Evolutionary conservation across 2,797 vertebrate genomes (phyloP).

Genomic region (Muraenolepis orangiensis): DNA sequence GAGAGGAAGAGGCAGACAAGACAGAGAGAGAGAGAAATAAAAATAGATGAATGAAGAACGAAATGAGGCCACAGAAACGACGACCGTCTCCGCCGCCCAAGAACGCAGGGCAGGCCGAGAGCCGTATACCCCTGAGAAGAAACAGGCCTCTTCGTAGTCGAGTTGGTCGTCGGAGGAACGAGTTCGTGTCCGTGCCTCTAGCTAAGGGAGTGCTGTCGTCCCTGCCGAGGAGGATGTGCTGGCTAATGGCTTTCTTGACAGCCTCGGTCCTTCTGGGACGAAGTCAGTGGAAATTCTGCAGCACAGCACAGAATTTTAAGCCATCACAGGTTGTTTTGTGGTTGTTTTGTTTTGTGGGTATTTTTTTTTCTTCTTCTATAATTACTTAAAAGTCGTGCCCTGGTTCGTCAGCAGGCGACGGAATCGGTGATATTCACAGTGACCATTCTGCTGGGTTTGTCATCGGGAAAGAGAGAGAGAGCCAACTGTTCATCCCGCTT

Average conservation of each 20-base stretch:
- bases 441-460: slow-evolving; percentile 23
- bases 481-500: slow-evolving; percentile 36
- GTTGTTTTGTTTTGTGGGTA: not conserved
- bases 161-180: not conserved
- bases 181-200: not conserved
- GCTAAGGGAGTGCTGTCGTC: not conserved
- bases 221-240: slow-evolving; percentile 33
- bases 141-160: not conserved
- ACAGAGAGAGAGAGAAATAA: not conserved
- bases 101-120: too few species aligned
- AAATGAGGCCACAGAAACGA: not conserved
- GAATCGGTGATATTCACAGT: slow-evolving; percentile 51
- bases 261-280: slow-evolving; percentile 36
- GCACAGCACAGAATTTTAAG: slow-evolving; percentile 26
- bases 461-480: slow-evolving; percentile 26
- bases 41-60: not conserved
- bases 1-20: not conserved
- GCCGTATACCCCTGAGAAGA: not conserved
- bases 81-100: not conserved
- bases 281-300: slow-evolving; percentile 41
- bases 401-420: not conserved
- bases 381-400: not conserved
- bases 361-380: not conserved
- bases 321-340: slow-evolving; percentile 26
- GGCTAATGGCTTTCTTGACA: slow-evolving; percentile 49